phyloP scores from a whole-genome alignment of 2,888 invertebrate species.

The Tricholauxania praeusta region DNA sequence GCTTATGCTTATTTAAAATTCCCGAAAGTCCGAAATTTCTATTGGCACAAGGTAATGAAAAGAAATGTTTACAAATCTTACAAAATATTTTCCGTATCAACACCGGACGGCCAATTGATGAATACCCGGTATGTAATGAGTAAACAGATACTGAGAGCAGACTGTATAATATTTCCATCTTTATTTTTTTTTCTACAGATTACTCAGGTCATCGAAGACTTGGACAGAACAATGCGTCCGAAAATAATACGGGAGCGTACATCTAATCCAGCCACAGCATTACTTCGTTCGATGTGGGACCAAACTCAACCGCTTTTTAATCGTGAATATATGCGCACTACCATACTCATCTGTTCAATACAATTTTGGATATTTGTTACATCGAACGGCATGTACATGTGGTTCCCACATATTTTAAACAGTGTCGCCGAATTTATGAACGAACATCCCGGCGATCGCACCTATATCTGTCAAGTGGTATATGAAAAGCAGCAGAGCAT shows the following conservation, averaged over 20 bases:
- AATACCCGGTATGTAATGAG: slow-evolving; percentile 50
- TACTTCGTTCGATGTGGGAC: slow-evolving; percentile 59
- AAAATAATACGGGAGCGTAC: slow-evolving; percentile 33
- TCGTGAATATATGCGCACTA: slow-evolving; percentile 55
- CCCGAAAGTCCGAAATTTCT: slow-evolving; percentile 66
- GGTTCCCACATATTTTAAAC: slow-evolving; percentile 64
- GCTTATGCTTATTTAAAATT: slow-evolving; percentile 56
- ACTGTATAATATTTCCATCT: background rate
- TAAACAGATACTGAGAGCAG: background rate
- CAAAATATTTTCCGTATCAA: slow-evolving; percentile 55
- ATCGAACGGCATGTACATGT: slow-evolving; percentile 64
- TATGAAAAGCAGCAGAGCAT: slow-evolving; percentile 49
- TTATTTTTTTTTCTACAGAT: slow-evolving; percentile 41
- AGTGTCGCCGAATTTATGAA: slow-evolving; percentile 57
- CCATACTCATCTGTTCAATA: slow-evolving; percentile 58
- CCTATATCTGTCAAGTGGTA: slow-evolving; percentile 59
- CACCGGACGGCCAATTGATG: slow-evolving; percentile 52
- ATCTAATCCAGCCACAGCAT: slow-evolving; percentile 40
- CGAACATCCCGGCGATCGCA: slow-evolving; percentile 52
- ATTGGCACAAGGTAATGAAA: slow-evolving; percentile 55
- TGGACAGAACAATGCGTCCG: slow-evolving; percentile 47
- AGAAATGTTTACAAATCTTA: slow-evolving; percentile 55
- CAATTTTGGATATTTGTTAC: slow-evolving; percentile 62
- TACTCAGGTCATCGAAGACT: slow-evolving; percentile 50
- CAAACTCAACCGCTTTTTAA: slow-evolving; percentile 64